Conservation (phyloP, 2,888 invertebrate species). For the Agapetus fuscipes region DNA sequence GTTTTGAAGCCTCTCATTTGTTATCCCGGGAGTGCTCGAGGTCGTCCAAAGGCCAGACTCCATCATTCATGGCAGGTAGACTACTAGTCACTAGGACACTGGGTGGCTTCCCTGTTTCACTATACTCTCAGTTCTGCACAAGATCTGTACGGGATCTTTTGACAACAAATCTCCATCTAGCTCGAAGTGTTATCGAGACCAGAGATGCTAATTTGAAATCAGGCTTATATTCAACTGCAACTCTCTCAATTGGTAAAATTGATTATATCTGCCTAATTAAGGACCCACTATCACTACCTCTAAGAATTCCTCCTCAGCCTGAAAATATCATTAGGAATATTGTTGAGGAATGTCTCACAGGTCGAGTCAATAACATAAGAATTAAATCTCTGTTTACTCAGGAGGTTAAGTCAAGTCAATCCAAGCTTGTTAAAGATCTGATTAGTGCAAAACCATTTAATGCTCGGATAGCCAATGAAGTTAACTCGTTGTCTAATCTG, state of each 20-base stretch:
- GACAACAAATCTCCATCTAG: constrained; percentile 1
- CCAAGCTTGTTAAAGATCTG: not conserved
- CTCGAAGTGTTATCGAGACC: not conserved
- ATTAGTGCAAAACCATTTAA: constrained; percentile 1
- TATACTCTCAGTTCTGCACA: constrained; percentile 8
- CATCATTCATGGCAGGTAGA: not conserved
- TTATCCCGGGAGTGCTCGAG: not conserved
- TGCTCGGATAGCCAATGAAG: constrained; percentile 3
- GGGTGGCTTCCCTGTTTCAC: constrained; percentile 6
- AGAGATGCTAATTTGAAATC: not conserved
- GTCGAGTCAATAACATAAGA: not conserved
- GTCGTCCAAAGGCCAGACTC: not conserved
- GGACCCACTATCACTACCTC: constrained; percentile 8
- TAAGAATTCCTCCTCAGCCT: constrained; percentile 5
- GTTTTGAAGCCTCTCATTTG: not conserved
- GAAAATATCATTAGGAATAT: constrained; percentile 2
- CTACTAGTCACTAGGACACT: not conserved
- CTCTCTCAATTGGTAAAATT: not conserved
- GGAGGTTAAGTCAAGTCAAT: not conserved
- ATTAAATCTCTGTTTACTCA: not conserved
- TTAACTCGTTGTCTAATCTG: constrained; percentile 7
- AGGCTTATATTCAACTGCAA: not conserved
- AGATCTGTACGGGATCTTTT: constrained; percentile 6
- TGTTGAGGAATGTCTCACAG: not conserved
- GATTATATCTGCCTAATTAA: constrained; percentile 2